Evolutionary conservation across 2,113 vertebrate species (phyloP), one percentile per base, ranked within the genome.

Genomic region (Furnarius figulus): DNA sequence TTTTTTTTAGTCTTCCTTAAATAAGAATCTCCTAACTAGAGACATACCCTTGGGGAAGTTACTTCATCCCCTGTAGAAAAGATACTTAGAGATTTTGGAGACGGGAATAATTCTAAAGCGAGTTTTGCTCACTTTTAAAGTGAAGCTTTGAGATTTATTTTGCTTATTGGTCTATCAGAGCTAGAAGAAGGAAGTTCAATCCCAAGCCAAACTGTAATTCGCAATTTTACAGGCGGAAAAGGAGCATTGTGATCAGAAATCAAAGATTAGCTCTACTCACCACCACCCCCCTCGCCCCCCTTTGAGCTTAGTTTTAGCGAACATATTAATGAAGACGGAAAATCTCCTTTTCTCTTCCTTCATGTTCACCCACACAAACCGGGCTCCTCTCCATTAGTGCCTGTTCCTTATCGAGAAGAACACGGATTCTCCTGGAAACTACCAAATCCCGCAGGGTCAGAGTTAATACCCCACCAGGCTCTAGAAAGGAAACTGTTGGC

Each of bases 401-500:
- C 46, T 21, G 46, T 21, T 46, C 20, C 46, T 46, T 46, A 46
- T 46, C 46, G 46, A 46, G 21, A 46, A 46, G 46, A 46, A 46
- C 46, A 46, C 46, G 46, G 20, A 46, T 46, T 46, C 46, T 46
- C 46, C 46, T 46, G 46, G 46, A 46, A 46, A 46, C 46, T 46
- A 46, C 46, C 46, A 46, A 46, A 46, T 46, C 46, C 46, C 46
- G 46, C 46, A 46, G 46, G 46, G 46, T 46, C 46, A 46, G 46
- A 46, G 46, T 46, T 46, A 46, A 46, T 94, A 89, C 87, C 94
- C 91, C 73, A 31, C 16, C 84, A 82, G 93, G 82, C 87, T 88
- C 91, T 10, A n/a, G 67, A 89, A 84, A 95, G 89, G 97, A 95
- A 97, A 95, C 96, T 89, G 31, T 95, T 95, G 93, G 92, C 95